These are phyloP conservation scores for Oreochromis niloticus DNA, from an alignment of 2,113 vertebrate genomes.

Conservation along the genomic window DNA sequence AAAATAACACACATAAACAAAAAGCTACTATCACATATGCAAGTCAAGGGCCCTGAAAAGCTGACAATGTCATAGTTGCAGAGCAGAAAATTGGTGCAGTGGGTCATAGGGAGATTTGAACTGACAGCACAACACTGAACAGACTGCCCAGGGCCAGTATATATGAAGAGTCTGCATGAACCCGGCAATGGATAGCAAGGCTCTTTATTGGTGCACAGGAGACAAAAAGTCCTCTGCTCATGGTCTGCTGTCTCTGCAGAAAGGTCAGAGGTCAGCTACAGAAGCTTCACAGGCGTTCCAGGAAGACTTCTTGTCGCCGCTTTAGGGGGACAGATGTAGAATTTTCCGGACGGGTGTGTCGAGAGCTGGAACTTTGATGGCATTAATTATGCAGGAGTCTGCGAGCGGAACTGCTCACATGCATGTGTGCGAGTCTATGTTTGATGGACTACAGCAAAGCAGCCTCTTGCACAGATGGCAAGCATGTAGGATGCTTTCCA, in stretches of 20 bases:
- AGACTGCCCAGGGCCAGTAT: neutral
- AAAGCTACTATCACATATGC: neutral
- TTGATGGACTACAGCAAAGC: neutral
- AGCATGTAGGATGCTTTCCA: conserved; percentile 55
- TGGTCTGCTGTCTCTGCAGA: neutral
- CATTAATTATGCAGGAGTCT: neutral
- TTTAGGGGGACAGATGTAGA: neutral
- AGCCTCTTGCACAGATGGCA: conserved; percentile 57
- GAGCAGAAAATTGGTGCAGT: conserved; percentile 19
- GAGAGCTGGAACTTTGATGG: neutral
- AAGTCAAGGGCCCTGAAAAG: neutral
- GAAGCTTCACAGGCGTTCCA: neutral
- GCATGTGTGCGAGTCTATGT: neutral
- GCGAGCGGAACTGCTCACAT: neutral
- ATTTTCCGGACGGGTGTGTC: neutral
- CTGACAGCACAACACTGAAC: conserved; percentile 20
- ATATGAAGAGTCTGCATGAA: neutral
- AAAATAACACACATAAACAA: neutral
- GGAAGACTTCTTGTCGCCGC: neutral
- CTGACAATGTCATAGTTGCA: conserved; percentile 1
- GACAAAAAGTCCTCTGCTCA: neutral
- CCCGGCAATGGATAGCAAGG: neutral
- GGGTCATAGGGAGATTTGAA: conserved; percentile 24
- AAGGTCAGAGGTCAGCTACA: neutral
- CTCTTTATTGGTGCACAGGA: neutral